phyloP scores from a whole-genome alignment of 2,797 vertebrate species.

The Fringilla coelebs region DNA sequence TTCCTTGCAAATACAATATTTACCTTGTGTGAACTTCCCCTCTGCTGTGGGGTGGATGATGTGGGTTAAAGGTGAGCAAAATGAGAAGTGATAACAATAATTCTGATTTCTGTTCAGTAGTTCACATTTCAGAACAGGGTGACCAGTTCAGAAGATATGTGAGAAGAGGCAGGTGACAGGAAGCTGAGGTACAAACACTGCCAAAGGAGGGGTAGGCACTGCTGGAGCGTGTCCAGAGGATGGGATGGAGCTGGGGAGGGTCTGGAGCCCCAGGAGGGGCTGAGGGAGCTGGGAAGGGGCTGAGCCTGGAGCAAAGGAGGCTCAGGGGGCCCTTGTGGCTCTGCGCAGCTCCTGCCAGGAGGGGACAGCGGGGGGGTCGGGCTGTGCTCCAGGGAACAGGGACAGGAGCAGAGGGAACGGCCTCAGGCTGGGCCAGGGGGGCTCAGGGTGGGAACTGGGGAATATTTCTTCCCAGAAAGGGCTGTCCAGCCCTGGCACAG shows the following conservation, averaged over 20 bases:
- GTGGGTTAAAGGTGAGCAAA: too few species aligned
- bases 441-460: accelerated
- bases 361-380: accelerated
- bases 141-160: background rate
- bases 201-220: background rate
- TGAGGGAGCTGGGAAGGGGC: background rate
- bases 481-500: background rate
- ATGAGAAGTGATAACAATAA: too few species aligned
- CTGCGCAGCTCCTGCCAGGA: background rate
- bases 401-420: background rate
- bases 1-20: too few species aligned
- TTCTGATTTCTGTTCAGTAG: too few species aligned
- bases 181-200: background rate
- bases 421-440: background rate
- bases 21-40: too few species aligned
- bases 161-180: background rate
- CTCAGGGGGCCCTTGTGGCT: background rate
- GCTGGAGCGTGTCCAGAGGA: accelerated
- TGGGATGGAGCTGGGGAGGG: background rate
- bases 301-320: background rate
- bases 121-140: background rate
- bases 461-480: background rate
- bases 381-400: background rate
- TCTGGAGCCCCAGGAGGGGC: too few species aligned
- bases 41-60: too few species aligned